Conservation (phyloP, 2,888 invertebrate genomes). For the Vanessa cardui region DNA sequence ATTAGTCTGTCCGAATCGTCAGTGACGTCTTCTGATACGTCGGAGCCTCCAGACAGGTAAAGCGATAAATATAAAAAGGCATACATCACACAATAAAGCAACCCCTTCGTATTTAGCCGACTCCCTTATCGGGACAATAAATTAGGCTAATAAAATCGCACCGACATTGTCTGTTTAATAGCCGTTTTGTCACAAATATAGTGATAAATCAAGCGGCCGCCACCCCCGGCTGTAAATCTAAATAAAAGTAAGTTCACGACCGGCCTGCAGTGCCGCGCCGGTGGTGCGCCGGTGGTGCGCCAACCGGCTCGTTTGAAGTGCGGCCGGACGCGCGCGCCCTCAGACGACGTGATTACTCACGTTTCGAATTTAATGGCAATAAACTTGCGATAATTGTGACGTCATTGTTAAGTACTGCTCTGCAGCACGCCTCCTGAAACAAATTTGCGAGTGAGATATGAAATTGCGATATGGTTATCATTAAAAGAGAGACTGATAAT, state of each 20-base stretch:
- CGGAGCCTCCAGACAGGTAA: conserved; percentile 4
- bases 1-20: background rate
- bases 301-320: conserved; percentile 4
- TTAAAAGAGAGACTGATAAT: background rate
- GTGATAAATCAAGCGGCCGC: conserved; percentile 57
- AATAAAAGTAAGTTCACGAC: conserved; percentile 5
- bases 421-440: too few relatives aligned
- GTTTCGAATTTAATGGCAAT: background rate
- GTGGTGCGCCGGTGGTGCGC: too few relatives aligned
- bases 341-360: background rate
- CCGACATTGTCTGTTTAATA: conserved; percentile 51
- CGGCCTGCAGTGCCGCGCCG: background rate
- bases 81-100: conserved; percentile 12
- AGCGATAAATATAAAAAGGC: background rate
- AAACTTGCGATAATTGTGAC: background rate
- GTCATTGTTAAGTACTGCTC: background rate
- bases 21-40: background rate
- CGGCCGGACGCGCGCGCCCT: background rate
- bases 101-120: conserved; percentile 19
- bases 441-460: too few relatives aligned
- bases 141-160: conserved; percentile 47
- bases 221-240: conserved; percentile 13
- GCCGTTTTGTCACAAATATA: conserved; percentile 72
- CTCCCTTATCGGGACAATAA: conserved; percentile 42
- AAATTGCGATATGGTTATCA: background rate